Percentiles rank a stretch among this genome's conserved stretches.
Conservation (phyloP, 1,140 invertebrate genomes). For the Sitobion miscanthi region DNA sequence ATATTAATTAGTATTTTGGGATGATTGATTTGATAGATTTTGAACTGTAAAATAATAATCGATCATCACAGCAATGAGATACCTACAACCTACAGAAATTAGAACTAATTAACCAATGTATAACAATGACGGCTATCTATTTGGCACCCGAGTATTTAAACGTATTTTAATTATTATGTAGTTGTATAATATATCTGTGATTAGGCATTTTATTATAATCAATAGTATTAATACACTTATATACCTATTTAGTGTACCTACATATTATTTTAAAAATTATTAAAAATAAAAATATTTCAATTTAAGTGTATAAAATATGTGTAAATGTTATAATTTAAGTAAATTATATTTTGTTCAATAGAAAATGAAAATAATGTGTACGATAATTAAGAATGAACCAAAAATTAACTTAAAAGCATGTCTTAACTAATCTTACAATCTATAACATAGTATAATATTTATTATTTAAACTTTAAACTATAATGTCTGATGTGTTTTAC, state of each 20-base stretch:
- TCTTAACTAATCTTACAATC: background rate
- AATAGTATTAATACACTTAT: too few relatives aligned
- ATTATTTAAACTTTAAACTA: background rate
- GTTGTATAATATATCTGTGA: too few relatives aligned
- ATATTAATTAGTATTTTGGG: background rate
- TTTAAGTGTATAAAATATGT: too few relatives aligned
- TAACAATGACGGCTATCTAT: too few relatives aligned
- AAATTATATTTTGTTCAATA: background rate
- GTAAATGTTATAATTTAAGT: too few relatives aligned
- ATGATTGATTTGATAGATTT: background rate
- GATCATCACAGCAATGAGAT: background rate
- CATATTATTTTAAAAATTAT: too few relatives aligned
- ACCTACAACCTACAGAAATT: background rate
- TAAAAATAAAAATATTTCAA: too few relatives aligned
- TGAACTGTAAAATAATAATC: background rate
- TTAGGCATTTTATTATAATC: too few relatives aligned
- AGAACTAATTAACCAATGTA: background rate
- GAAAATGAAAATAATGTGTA: too few relatives aligned
- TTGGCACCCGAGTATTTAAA: too few relatives aligned
- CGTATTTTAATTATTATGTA: too few relatives aligned
- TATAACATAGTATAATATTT: background rate
- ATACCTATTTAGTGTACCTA: too few relatives aligned
- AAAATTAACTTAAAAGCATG: background rate
- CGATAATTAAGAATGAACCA: background rate
- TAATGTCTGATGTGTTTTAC: conserved; percentile 43